Evolutionary conservation across 1,140 invertebrate species (phyloP).

Genomic region (Paramacrobiotus metropolitanus): DNA sequence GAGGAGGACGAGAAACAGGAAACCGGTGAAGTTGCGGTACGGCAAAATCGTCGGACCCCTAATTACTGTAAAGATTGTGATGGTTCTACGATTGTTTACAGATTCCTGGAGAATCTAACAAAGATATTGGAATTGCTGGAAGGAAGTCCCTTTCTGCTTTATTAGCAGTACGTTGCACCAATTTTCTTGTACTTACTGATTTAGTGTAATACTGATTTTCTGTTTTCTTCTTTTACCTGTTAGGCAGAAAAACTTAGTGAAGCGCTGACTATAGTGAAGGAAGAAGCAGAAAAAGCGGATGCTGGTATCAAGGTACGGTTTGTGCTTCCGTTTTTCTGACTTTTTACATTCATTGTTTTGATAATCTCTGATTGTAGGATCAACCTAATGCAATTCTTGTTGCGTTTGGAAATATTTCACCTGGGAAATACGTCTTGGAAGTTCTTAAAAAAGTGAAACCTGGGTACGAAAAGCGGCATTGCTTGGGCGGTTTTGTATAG

Average conservation of each 20-base stretch:
- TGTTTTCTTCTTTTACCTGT: too few species aligned
- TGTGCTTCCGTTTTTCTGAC: neutral
- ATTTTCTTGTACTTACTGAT: neutral
- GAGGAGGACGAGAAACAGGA: slow-evolving; percentile 39
- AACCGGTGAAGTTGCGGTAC: slow-evolving; percentile 38
- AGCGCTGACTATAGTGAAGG: neutral
- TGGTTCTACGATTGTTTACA: too few species aligned
- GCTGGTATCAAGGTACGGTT: neutral
- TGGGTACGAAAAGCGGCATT: neutral
- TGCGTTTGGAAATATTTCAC: neutral
- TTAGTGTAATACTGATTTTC: neutral
- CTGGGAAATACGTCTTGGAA: neutral
- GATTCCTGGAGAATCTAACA: slow-evolving; percentile 28
- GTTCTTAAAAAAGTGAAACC: neutral
- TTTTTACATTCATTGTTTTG: neutral
- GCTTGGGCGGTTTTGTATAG: too few species aligned
- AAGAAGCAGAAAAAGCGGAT: neutral
- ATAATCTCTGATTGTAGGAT: neutral
- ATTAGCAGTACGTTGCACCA: slow-evolving; percentile 45
- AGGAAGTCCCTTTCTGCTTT: slow-evolving; percentile 74
- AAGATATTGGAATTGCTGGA: slow-evolving; percentile 51
- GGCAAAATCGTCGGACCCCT: slow-evolving; percentile 29
- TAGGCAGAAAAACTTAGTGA: neutral
- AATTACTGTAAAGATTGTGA: slow-evolving; percentile 11
- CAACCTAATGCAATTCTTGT: neutral